Evolutionary conservation across 1,140 invertebrate genomes (phyloP), one percentile per base, ranked within the genome.

Genomic region (Chymomyza costata): DNA sequence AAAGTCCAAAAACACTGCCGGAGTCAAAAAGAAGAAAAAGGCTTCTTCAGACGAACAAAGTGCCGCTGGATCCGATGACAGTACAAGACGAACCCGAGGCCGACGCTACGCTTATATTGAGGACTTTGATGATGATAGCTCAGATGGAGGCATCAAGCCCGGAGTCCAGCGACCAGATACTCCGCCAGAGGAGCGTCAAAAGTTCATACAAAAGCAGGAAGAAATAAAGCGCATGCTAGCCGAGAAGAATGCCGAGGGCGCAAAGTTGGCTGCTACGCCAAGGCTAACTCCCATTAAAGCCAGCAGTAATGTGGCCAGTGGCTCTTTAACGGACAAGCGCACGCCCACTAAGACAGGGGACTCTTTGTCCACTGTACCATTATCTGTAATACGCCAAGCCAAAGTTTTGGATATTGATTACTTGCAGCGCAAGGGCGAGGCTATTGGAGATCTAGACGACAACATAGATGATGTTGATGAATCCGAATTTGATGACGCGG

Each of bases 61-160:
- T 11, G 43, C 57, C 25, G 89, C 89, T 18, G 88, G 88, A 3
- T 89, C 87, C 15, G 78, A 71, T 39, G 81, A 84, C 16, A 90
- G 91, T 11, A 90, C 89, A 2, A 87, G 87, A 16, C 87, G 86
- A 13, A 92, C 91, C 1, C 87, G 92, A 38, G 92, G 92, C 1
- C 88, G 90, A 18, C 91, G 92, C 68, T 91, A 92, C 34, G 92
- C 91, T 64, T 93, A 92, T 71, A 87, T 91, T 28, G 91, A 92
- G 6, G 70, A 85, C 31, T 84, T 83, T 47, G 84, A 85, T 10
- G 83, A 83, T 30, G 81, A 83, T 41, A 85, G 81, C 37, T 84
- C 82, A 1, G 84, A 85, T 87, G 57, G 86, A 88, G 61, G 91
- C 87, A 80, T 90, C 86, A 53, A 91, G 88, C 84, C 84, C 0